Conservation (phyloP, 1,140 invertebrate genomes). For the Varroa destructor region DNA sequence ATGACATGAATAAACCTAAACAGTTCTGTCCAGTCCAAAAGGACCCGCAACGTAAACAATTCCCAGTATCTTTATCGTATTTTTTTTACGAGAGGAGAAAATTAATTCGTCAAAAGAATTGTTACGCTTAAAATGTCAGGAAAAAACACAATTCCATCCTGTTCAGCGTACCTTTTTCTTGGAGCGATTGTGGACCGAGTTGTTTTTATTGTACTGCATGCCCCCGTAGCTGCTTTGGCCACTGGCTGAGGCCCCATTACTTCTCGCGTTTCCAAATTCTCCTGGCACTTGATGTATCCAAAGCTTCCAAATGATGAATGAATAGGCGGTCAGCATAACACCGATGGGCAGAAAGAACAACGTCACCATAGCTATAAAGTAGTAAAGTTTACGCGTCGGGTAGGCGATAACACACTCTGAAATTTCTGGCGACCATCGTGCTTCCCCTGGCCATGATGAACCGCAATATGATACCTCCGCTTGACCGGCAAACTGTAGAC, state of each 20-base stretch:
- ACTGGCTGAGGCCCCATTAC: slow-evolving; percentile 28
- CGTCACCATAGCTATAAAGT: slow-evolving; percentile 41
- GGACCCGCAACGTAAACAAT: too few species aligned
- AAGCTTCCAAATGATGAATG: slow-evolving; percentile 42
- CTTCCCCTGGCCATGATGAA: slow-evolving; percentile 34
- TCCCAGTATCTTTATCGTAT: too few species aligned
- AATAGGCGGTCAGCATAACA: slow-evolving; percentile 44
- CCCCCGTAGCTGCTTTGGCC: slow-evolving; percentile 29
- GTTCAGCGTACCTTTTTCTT: slow-evolving; percentile 36
- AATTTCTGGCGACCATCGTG: slow-evolving; percentile 31
- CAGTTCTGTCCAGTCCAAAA: too few species aligned
- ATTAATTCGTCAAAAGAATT: too few species aligned
- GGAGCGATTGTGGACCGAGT: slow-evolving; percentile 34
- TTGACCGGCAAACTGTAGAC: slow-evolving; percentile 8
- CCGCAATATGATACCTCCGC: slow-evolving; percentile 18
- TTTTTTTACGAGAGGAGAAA: too few species aligned
- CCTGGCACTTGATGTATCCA: slow-evolving; percentile 38
- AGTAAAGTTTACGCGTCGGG: slow-evolving; percentile 39
- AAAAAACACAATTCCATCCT: too few species aligned
- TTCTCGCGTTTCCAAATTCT: slow-evolving; percentile 35
- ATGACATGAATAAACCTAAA: too few species aligned
- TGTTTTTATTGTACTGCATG: not conserved
- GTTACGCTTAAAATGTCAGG: too few species aligned
- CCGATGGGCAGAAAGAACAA: slow-evolving; percentile 45
- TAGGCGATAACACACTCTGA: slow-evolving; percentile 34